Evolutionary conservation across 2,113 vertebrate genomes (phyloP).

Genomic region (Semnopithecus entellus): DNA sequence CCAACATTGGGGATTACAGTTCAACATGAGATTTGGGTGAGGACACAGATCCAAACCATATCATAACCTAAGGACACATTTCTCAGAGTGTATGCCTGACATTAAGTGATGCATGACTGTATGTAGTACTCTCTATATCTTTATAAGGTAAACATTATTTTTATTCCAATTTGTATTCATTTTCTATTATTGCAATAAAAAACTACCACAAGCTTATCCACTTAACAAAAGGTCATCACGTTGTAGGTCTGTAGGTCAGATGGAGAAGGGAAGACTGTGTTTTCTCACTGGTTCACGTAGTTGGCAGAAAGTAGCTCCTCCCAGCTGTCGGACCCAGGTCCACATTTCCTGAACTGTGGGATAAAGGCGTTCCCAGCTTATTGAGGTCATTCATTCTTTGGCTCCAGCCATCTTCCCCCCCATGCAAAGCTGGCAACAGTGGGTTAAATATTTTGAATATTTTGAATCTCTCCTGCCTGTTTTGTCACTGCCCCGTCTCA

Average conservation of each 20-base stretch:
- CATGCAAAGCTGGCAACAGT: neutral
- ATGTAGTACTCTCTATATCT: neutral
- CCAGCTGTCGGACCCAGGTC: neutral
- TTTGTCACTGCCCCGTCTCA: neutral
- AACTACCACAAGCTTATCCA: neutral
- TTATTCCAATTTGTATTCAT: neutral
- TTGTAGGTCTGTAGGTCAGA: neutral
- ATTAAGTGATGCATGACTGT: neutral
- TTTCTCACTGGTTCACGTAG: neutral
- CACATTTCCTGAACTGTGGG: neutral
- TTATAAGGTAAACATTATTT: slow-evolving; percentile 1
- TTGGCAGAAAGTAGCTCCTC: neutral
- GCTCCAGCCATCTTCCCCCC: neutral
- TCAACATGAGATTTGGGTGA: too few relatives aligned
- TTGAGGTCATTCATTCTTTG: neutral
- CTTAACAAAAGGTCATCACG: neutral
- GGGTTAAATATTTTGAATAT: neutral
- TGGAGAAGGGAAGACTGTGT: neutral
- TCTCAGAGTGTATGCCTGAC: neutral
- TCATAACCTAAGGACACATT: neutral
- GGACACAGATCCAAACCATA: too few relatives aligned
- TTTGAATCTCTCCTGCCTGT: neutral
- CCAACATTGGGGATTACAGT: too few relatives aligned
- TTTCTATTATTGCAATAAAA: neutral
- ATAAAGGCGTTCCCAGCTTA: neutral